phyloP scores from a whole-genome alignment of 2,113 vertebrate species.

The Oncorhynchus tshawytscha region DNA sequence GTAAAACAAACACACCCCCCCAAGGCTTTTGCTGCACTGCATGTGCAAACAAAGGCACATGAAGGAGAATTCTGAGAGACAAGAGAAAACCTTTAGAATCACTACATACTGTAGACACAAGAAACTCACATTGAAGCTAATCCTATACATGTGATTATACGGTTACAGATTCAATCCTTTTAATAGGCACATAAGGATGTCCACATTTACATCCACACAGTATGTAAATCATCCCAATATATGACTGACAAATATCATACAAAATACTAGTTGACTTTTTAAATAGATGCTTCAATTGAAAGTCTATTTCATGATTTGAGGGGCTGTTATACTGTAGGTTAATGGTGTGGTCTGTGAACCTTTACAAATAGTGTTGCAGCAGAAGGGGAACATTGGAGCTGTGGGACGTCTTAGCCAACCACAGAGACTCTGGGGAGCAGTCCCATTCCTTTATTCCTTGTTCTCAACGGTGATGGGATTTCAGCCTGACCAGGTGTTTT shows the following conservation, averaged over 20 bases:
- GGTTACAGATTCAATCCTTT: too few species aligned
- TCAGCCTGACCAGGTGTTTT: slow-evolving; percentile 59
- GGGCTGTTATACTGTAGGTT: neutral
- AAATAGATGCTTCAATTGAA: too few species aligned
- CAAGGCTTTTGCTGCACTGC: slow-evolving; percentile 50
- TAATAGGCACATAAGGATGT: too few species aligned
- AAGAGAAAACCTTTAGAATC: neutral
- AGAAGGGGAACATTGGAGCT: slow-evolving; percentile 38
- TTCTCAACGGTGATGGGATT: slow-evolving; percentile 58
- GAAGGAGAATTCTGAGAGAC: slow-evolving; percentile 22
- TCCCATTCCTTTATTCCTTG: slow-evolving; percentile 54
- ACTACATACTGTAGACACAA: too few species aligned
- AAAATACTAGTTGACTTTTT: too few species aligned
- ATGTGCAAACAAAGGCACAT: too few species aligned
- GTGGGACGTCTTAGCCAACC: slow-evolving; percentile 50
- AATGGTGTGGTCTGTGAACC: neutral
- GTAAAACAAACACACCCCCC: slow-evolving; percentile 57
- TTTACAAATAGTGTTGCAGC: slow-evolving; percentile 1
- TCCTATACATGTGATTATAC: too few species aligned
- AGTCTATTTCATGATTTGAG: neutral
- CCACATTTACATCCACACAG: too few species aligned
- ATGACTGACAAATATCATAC: too few species aligned
- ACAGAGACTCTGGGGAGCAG: slow-evolving; percentile 48
- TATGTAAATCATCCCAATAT: too few species aligned
- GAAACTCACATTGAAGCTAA: too few species aligned